Conservation (phyloP, 2,888 invertebrate species). For the Lamproptera curius region DNA sequence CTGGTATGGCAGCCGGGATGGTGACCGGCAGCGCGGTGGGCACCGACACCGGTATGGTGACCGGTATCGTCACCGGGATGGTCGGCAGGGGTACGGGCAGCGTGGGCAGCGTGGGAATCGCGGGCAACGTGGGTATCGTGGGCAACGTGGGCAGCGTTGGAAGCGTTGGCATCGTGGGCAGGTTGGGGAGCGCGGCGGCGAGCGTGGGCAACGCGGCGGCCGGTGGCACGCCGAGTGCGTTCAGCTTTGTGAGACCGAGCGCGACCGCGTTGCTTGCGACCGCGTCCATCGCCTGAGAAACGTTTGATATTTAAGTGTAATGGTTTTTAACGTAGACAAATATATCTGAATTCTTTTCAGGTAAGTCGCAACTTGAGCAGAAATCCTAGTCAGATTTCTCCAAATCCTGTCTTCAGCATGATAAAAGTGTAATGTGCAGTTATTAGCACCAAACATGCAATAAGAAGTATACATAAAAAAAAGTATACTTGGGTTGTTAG, state of each 20-base stretch:
- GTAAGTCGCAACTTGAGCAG: too few species aligned
- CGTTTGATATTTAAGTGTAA: too few species aligned
- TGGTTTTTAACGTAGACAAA: too few species aligned
- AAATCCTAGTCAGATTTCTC: too few species aligned
- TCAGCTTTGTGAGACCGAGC: conserved; percentile 74
- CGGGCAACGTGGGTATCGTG: conserved; percentile 8
- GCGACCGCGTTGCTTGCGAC: conserved; percentile 91
- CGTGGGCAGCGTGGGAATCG: conserved; percentile 42
- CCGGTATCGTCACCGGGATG: conserved; percentile 27
- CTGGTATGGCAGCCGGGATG: conserved; percentile 78
- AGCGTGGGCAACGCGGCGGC: conserved; percentile 52
- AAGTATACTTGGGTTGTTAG: too few species aligned
- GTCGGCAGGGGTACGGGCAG: conserved; percentile 29
- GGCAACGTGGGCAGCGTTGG: conserved; percentile 19
- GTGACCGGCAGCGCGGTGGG: conserved; percentile 34
- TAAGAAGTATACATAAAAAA: too few species aligned
- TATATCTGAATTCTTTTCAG: too few species aligned
- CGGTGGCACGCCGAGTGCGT: conserved; percentile 52
- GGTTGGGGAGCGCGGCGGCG: conserved; percentile 66
- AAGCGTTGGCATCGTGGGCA: conserved; percentile 44
- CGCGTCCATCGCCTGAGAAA: conserved; percentile 95
- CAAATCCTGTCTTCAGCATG: too few species aligned
- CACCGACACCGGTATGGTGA: conserved; percentile 28
- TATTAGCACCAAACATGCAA: too few species aligned
- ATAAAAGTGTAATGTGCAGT: too few species aligned